A percentile compares a stretch with the other conserved stretches of the same genome.
Conservation (phyloP, 1,140 invertebrate genomes). For the Meteorus sp. region DNA sequence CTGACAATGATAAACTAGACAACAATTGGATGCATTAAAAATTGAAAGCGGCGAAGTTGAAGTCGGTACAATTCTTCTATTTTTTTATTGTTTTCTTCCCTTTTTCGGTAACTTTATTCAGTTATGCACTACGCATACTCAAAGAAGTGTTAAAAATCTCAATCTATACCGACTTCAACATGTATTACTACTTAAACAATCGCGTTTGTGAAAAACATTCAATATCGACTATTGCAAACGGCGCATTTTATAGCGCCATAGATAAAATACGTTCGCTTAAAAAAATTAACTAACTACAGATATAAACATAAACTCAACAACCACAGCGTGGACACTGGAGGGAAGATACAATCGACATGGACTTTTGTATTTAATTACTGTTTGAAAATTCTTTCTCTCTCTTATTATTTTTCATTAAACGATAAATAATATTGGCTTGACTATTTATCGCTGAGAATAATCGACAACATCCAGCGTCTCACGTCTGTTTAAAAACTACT, state of each 20-base stretch:
- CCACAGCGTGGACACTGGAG: slow-evolving; percentile 38
- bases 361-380: background rate
- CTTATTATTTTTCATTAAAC: background rate
- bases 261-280: slow-evolving; percentile 25
- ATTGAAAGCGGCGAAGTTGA: background rate
- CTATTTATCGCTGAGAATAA: slow-evolving; percentile 19
- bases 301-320: slow-evolving; percentile 59
- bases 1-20: slow-evolving; percentile 24
- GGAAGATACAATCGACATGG: slow-evolving; percentile 25
- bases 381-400: background rate
- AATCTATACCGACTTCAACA: slow-evolving; percentile 12
- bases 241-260: slow-evolving; percentile 9
- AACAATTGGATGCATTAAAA: slow-evolving; percentile 18
- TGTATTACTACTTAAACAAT: slow-evolving; percentile 21
- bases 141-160: background rate
- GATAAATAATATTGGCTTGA: slow-evolving; percentile 3
- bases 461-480: slow-evolving; percentile 34
- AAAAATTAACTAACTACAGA: slow-evolving; percentile 47
- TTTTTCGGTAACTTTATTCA: no score
- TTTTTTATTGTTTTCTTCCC: no score
- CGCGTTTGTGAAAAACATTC: slow-evolving; percentile 25
- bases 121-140: no score
- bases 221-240: slow-evolving; percentile 28
- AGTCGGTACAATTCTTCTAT: no score
- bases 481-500: slow-evolving; percentile 40